These are phyloP conservation scores for Pao palembangensis DNA, from an alignment of 2,113 vertebrate species.

Conservation along the genomic window DNA sequence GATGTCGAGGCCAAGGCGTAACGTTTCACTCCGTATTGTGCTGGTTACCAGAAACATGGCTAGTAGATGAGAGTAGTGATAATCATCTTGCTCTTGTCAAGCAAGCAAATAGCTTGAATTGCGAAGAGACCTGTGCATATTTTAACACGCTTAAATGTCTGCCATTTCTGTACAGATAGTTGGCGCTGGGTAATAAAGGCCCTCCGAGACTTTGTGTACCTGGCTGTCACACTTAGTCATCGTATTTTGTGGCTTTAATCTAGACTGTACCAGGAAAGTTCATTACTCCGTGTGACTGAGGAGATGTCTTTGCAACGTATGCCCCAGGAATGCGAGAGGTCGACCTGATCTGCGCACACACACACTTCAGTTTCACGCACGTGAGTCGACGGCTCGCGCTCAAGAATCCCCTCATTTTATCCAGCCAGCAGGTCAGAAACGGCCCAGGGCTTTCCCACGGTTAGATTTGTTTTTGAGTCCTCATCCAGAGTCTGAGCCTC, in stretches of 20 bases:
- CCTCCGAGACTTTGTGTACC: not conserved
- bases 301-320: conserved; percentile 16
- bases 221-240: not conserved
- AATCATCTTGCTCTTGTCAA: too few relatives aligned
- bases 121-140: too few relatives aligned
- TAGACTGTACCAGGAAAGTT: conserved; percentile 19
- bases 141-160: not conserved
- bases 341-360: conserved; percentile 21
- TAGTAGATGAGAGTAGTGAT: too few relatives aligned
- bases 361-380: not conserved
- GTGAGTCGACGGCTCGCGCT: not conserved
- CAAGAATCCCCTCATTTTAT: not conserved
- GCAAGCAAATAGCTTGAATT: too few relatives aligned
- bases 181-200: not conserved
- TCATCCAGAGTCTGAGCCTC: not conserved
- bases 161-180: not conserved
- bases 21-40: too few relatives aligned
- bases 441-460: not conserved
- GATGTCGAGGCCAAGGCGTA: too few relatives aligned
- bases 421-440: not conserved
- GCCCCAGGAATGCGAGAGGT: conserved; percentile 29
- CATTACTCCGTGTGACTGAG: conserved; percentile 25
- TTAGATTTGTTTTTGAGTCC: conserved; percentile 11
- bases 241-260: not conserved
- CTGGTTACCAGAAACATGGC: too few relatives aligned